Evolutionary conservation across 1,140 invertebrate species (phyloP).

Genomic region (Galendromus occidentalis): DNA sequence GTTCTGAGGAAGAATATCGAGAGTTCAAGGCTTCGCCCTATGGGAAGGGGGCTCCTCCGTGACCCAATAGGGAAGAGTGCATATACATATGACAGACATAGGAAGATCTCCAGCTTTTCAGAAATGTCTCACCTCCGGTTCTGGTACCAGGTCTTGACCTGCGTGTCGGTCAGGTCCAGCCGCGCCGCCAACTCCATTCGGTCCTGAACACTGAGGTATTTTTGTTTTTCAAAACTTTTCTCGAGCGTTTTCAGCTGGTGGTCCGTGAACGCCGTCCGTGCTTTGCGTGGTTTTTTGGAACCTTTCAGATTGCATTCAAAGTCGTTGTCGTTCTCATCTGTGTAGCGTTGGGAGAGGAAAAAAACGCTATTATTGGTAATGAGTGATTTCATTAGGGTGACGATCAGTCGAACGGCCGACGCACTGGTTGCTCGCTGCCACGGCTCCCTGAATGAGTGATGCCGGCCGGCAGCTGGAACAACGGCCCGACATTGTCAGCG

Average conservation of each 20-base stretch:
- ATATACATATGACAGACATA: too few relatives aligned
- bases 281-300: slow-evolving; percentile 9
- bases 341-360: background rate
- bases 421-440: too few relatives aligned
- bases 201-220: slow-evolving; percentile 37
- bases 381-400: background rate
- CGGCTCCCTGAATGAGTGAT: too few relatives aligned
- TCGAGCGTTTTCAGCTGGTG: slow-evolving; percentile 24
- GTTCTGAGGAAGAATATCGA: slow-evolving; percentile 14
- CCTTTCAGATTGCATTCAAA: slow-evolving; percentile 8
- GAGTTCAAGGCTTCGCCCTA: background rate
- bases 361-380: background rate
- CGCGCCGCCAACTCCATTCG: slow-evolving; percentile 34
- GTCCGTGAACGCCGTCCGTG: slow-evolving; percentile 11
- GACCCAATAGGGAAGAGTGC: too few relatives aligned
- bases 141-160: slow-evolving; percentile 40
- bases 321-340: slow-evolving; percentile 9
- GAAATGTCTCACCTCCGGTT: slow-evolving; percentile 34
- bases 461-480: too few relatives aligned
- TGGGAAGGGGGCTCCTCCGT: too few relatives aligned
- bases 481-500: too few relatives aligned
- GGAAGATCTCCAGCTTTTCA: too few relatives aligned
- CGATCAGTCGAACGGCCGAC: too few relatives aligned
- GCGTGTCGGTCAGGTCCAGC: slow-evolving; percentile 34
- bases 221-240: slow-evolving; percentile 34